Conservation (phyloP, 2,113 vertebrate genomes). For the Apteryx owenii region DNA sequence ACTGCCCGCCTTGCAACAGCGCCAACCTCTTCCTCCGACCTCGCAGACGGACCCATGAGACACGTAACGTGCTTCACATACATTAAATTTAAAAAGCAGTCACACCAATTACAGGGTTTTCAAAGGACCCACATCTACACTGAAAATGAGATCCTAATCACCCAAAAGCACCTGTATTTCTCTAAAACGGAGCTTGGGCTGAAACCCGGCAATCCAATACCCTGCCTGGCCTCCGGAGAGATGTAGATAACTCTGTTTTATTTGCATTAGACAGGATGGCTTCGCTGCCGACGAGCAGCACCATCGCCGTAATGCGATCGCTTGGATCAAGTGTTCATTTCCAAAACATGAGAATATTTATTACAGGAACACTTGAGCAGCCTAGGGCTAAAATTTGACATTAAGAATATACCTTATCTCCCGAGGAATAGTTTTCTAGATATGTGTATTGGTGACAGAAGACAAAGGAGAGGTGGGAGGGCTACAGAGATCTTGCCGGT, state of each 20-base stretch:
- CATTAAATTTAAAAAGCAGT: neutral
- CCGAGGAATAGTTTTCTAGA: accelerated
- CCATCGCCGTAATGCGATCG: neutral
- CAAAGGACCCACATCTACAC: neutral
- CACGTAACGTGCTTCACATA: neutral
- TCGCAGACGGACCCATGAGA: too few species aligned
- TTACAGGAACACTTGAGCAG: neutral
- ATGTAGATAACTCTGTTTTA: accelerated
- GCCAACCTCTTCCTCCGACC: too few species aligned
- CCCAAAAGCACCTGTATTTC: neutral
- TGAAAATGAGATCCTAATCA: neutral
- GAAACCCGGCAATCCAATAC: neutral
- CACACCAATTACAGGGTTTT: too few species aligned
- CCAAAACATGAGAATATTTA: constrained; percentile 8
- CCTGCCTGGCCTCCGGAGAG: accelerated
- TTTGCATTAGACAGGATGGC: neutral
- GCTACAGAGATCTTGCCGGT: accelerated
- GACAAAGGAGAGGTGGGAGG: too few species aligned
- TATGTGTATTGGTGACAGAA: accelerated
- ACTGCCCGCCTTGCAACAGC: too few species aligned
- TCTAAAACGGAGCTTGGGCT: accelerated
- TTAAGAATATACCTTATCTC: accelerated
- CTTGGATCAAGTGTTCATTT: constrained; percentile 18
- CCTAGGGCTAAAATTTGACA: neutral
- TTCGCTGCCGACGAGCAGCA: accelerated